These are phyloP conservation scores for Rhamphomyia laevipes DNA, from an alignment of 2,888 invertebrate species.

Conservation along the genomic window DNA sequence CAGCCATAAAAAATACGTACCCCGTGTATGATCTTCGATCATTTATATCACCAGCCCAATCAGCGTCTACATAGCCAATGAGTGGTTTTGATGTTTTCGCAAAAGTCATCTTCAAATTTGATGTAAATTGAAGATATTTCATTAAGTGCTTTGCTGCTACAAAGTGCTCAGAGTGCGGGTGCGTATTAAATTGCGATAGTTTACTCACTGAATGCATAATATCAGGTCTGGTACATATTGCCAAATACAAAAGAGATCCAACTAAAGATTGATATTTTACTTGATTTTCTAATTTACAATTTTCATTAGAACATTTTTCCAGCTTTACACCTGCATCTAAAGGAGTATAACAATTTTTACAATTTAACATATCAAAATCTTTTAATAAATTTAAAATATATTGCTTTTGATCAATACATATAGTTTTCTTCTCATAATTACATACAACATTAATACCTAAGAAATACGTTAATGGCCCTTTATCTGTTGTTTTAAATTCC, in stretches of 20 bases:
- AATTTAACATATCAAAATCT: background rate
- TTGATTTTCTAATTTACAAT: background rate
- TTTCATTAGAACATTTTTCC: background rate
- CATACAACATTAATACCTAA: background rate
- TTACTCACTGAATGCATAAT: constrained; percentile 4
- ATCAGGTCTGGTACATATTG: constrained; percentile 5
- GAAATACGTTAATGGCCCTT: background rate
- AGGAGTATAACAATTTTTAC: background rate
- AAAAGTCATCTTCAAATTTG: background rate
- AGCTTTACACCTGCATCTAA: background rate
- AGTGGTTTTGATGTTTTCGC: background rate
- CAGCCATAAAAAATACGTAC: constrained; percentile 3
- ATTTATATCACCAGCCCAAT: constrained; percentile 5
- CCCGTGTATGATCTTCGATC: constrained; percentile 6
- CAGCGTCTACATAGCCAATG: constrained; percentile 6
- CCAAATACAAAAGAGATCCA: constrained; percentile 4
- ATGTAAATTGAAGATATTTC: constrained; percentile 5
- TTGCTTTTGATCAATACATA: background rate
- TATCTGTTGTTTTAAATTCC: background rate
- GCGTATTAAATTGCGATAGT: constrained; percentile 6
- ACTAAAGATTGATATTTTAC: constrained; percentile 2
- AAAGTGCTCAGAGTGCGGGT: constrained; percentile 5
- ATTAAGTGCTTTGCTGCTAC: constrained; percentile 6
- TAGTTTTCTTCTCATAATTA: no score
- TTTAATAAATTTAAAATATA: background rate